A percentile compares a stretch with the other conserved stretches of the same genome.
Evolutionary conservation across 2,797 vertebrate species (phyloP).

Genomic region (Scolopax rusticola): DNA sequence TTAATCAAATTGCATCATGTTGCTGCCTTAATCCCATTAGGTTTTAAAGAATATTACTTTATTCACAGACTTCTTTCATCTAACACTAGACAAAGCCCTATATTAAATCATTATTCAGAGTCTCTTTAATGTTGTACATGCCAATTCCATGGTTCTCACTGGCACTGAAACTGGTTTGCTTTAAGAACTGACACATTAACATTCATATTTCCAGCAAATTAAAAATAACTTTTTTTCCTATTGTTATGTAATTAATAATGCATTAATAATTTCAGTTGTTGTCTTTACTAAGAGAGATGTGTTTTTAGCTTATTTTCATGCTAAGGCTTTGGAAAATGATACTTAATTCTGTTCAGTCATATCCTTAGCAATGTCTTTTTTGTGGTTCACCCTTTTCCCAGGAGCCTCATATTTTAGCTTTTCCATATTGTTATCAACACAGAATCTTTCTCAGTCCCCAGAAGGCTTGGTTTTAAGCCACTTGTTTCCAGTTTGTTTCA

Average conservation of each 20-base stretch:
- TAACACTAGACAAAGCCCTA: background rate
- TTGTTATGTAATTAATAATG: background rate
- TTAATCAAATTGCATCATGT: constrained; percentile 15
- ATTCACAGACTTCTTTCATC: constrained; percentile 12
- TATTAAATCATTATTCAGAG: background rate
- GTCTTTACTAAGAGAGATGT: background rate
- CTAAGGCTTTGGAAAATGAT: background rate
- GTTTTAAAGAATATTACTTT: background rate
- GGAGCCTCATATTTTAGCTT: background rate
- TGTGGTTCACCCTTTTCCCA: background rate
- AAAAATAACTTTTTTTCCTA: background rate
- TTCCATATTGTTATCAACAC: constrained; percentile 13
- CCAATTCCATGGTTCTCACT: background rate
- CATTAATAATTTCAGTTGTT: background rate
- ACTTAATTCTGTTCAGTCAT: background rate
- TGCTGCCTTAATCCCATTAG: constrained; percentile 1
- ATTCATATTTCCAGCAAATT: background rate
- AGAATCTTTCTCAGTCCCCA: background rate
- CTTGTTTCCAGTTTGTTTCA: constrained; percentile 38
- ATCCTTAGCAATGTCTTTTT: background rate
- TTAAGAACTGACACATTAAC: background rate
- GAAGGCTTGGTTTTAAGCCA: constrained; percentile 33
- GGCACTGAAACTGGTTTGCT: background rate
- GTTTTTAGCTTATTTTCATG: background rate
- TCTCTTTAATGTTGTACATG: background rate